These are phyloP conservation scores for Neosilurus mollespiculum DNA, from an alignment of 2,797 vertebrate genomes.

Conservation along the genomic window DNA sequence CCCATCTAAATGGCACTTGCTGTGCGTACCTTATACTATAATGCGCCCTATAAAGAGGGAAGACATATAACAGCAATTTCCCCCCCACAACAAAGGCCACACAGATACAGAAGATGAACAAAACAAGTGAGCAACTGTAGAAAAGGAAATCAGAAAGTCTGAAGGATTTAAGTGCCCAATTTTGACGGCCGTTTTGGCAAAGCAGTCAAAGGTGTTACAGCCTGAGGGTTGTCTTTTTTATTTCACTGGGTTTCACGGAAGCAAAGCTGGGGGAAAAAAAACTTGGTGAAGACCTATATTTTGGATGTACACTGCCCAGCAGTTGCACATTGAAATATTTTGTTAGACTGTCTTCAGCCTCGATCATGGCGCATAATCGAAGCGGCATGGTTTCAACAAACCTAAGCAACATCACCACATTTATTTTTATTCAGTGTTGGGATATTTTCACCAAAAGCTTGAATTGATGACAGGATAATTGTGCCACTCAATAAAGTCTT, in stretches of 20 bases:
- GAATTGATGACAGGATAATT: no score
- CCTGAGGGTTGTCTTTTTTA: neutral
- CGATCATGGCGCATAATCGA: no score
- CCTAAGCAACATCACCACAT: no score
- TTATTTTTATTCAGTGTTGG: no score
- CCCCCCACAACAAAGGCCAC: slow-evolving; percentile 56
- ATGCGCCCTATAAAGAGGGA: slow-evolving; percentile 57
- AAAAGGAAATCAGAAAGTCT: slow-evolving; percentile 47
- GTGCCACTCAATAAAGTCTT: no score
- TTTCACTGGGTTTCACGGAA: neutral
- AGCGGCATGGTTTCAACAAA: no score
- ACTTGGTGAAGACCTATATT: neutral
- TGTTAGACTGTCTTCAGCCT: no score
- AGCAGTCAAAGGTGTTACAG: slow-evolving; percentile 19
- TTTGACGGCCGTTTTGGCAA: slow-evolving; percentile 35
- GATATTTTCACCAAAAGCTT: no score
- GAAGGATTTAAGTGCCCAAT: slow-evolving; percentile 50
- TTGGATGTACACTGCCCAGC: neutral
- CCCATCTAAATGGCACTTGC: slow-evolving; percentile 45
- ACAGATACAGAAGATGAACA: slow-evolving; percentile 56
- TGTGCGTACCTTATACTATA: slow-evolving; percentile 56
- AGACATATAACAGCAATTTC: slow-evolving; percentile 59
- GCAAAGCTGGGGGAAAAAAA: neutral
- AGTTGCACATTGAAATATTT: no score
- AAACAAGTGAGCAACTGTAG: slow-evolving; percentile 51